A percentile compares a stretch with the other conserved stretches of the same genome.
Conservation (phyloP, 2,888 invertebrate species). For the Cataglyphis albicans region DNA sequence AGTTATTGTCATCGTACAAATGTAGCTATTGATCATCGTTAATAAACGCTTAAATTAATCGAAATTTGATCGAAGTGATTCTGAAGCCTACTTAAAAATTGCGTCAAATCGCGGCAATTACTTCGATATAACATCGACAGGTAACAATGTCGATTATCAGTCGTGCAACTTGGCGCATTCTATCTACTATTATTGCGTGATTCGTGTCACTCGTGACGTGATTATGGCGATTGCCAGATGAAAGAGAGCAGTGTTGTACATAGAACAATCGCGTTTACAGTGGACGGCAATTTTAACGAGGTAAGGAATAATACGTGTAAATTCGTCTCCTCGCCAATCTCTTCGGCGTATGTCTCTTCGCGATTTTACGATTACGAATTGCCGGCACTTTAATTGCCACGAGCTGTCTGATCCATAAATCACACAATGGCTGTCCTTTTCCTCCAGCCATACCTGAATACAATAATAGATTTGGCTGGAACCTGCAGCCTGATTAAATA, state of each 20-base stretch:
- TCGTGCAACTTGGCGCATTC: not conserved
- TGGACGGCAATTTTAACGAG: slow-evolving; percentile 58
- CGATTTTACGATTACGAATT: not conserved
- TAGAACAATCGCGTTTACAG: slow-evolving; percentile 58
- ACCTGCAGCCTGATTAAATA: slow-evolving; percentile 86
- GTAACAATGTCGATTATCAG: slow-evolving; percentile 42
- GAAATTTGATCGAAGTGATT: not conserved
- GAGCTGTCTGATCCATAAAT: slow-evolving; percentile 35
- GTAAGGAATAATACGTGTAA: slow-evolving; percentile 56
- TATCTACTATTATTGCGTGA: slow-evolving; percentile 38
- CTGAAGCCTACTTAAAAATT: not conserved
- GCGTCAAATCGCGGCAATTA: not conserved
- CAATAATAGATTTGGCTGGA: slow-evolving; percentile 86
- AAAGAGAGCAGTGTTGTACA: slow-evolving; percentile 70
- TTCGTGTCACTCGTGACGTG: slow-evolving; percentile 64
- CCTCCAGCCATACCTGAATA: slow-evolving; percentile 85
- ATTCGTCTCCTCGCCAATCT: not conserved
- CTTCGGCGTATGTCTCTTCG: no score
- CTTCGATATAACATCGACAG: slow-evolving; percentile 55
- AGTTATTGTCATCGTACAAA: no score
- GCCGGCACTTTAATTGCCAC: not conserved
- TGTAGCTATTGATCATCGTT: no score
- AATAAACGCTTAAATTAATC: no score
- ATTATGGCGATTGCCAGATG: slow-evolving; percentile 75
- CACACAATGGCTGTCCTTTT: slow-evolving; percentile 74